Base-by-base conservation (phyloP, 1,140 invertebrate species). In the Conus ventricosus region DNA sequence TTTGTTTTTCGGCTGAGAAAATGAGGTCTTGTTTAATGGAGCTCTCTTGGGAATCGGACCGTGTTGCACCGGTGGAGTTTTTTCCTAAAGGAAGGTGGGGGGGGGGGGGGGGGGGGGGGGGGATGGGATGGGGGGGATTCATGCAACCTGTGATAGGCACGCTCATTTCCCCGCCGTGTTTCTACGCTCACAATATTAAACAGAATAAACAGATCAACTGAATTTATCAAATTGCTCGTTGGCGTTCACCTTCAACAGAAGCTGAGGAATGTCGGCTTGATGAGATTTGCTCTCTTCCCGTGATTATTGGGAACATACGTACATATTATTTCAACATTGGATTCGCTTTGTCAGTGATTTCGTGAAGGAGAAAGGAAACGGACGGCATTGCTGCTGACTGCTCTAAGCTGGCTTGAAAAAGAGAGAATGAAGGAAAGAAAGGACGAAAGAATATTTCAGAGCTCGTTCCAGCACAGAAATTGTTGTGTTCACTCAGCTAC, bases 21-120 rank as follows among this genome's bases (percentile, higher is more conserved):
- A 71, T 71, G 67, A 71, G 67, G 67, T 71, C 67, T 71, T 71
- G 67, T 71, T 71, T 71, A 71, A 71, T 71, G 23, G 67, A 71
- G 67, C 67, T 20, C 67, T 71, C 67, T 71, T 23, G 67, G 67
- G 67, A 71, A 20, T 6, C 67, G 11, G 67, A 23, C 11, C 67
- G 10, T 71, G 67, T 71, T 71, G 67, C 67, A 71, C 13, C 67
- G 67, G 67, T 20, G 67, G 67, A 71, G 0, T 71, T 71, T 71
- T 11, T 13, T 20, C 1, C 1, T 11, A 63, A 63, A 4, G 60
- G 4, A 63, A 20, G 60, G 60, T 1, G 10, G 17, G 10, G 60
- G 17, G 17, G 60, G 17, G 17, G 60, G 67, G 67, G 67, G 67
- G 15, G 15, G 3, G 60, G 60, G 10, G 17, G 10, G 60, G 17